Percentiles rank a stretch among this genome's conserved stretches.
Conservation (phyloP, 2,113 vertebrate genomes). For the Ochotona curzoniae region DNA sequence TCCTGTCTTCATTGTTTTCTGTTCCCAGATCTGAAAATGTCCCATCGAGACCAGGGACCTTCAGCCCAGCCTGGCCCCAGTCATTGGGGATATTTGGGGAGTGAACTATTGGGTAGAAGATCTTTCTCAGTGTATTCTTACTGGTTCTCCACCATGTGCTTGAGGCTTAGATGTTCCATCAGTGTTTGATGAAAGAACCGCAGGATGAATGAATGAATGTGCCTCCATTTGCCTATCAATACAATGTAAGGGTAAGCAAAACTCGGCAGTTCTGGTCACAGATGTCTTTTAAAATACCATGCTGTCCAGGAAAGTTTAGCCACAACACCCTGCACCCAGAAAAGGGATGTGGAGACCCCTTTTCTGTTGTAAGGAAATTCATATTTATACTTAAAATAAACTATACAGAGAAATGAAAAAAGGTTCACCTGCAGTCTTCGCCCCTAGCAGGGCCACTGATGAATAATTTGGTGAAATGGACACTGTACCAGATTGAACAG, state of each 20-base stretch:
- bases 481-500: background rate
- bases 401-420: conserved; percentile 9
- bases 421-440: background rate
- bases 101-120: too few species aligned
- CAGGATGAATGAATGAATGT: background rate
- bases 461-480: background rate
- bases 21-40: background rate
- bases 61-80: too few species aligned
- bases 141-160: background rate
- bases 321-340: background rate
- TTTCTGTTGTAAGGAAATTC: conserved; percentile 7
- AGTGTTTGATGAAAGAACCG: background rate
- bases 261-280: background rate
- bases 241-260: background rate
- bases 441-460: background rate
- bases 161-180: background rate
- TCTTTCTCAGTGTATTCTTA: background rate
- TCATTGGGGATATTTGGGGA: too few species aligned
- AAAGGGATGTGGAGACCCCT: too few species aligned
- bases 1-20: conserved; percentile 12
- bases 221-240: background rate
- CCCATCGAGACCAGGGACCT: background rate
- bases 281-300: background rate
- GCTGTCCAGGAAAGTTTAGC: background rate
- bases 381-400: background rate